Evolutionary conservation across 53 echinoderm and acorn worm species (phyloP).

Genomic region (Apostichopus leukothele): DNA sequence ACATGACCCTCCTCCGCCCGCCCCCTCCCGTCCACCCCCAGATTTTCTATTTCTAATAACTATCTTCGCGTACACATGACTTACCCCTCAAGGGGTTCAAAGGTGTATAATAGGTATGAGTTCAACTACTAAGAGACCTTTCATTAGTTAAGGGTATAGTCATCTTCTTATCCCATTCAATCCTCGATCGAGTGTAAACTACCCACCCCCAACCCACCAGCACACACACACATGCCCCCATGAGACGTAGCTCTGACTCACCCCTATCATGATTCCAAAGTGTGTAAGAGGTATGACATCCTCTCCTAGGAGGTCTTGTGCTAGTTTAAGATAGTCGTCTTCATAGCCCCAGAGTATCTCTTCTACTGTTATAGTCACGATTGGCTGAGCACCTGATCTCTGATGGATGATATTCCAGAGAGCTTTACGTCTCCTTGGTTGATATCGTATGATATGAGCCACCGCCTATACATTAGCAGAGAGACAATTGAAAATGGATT

Average conservation of each 20-base stretch:
- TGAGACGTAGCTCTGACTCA: slow-evolving; percentile 39
- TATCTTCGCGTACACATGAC: too few species aligned
- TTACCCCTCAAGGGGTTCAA: too few species aligned
- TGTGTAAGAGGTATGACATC: slow-evolving; percentile 55
- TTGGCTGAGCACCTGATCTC: slow-evolving; percentile 47
- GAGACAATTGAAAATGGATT: neutral
- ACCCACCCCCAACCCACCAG: neutral
- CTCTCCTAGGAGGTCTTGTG: slow-evolving; percentile 49
- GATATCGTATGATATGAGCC: slow-evolving; percentile 52
- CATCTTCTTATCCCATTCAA: too few species aligned
- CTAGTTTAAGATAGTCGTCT: slow-evolving; percentile 62
- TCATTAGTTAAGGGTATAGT: too few species aligned
- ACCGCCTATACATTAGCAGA: slow-evolving; percentile 47
- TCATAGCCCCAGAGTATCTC: slow-evolving; percentile 79
- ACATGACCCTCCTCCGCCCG: too few species aligned
- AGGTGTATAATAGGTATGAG: too few species aligned
- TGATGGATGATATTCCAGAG: slow-evolving; percentile 58
- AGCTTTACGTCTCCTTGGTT: slow-evolving; percentile 40
- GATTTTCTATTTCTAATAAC: too few species aligned
- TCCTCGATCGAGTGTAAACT: neutral
- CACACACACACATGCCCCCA: neutral
- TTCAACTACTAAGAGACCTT: too few species aligned
- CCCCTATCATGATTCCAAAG: slow-evolving; percentile 77
- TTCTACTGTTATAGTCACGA: slow-evolving; percentile 51
- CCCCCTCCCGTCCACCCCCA: too few species aligned